These are phyloP conservation scores for Amorpha juglandis DNA, from an alignment of 2,888 invertebrate genomes.

Conservation along the genomic window DNA sequence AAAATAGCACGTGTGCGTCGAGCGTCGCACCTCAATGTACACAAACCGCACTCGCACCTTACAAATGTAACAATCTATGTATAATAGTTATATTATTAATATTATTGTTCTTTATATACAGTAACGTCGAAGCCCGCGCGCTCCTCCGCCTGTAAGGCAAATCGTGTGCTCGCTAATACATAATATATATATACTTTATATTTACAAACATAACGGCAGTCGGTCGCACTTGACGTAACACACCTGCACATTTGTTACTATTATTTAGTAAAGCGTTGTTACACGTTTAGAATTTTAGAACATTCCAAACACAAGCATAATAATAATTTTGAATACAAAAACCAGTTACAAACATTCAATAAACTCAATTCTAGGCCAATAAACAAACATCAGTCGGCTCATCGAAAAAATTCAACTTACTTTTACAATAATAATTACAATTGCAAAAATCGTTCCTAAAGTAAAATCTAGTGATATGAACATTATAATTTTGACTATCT, in stretches of 20 bases:
- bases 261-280: slow-evolving; percentile 68
- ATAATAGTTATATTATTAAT: slow-evolving; percentile 65
- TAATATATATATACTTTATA: slow-evolving; percentile 69
- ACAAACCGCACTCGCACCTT: slow-evolving; percentile 73
- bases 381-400: slow-evolving; percentile 66
- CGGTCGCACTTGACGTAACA: slow-evolving; percentile 61
- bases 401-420: slow-evolving; percentile 63
- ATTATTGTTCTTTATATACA: slow-evolving; percentile 81
- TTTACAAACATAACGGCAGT: slow-evolving; percentile 79
- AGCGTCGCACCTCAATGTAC: slow-evolving; percentile 64
- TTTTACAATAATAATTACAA: slow-evolving; percentile 55
- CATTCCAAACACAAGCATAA: slow-evolving; percentile 49
- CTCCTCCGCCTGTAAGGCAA: slow-evolving; percentile 68
- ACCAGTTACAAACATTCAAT: slow-evolving; percentile 53
- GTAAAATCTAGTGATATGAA: slow-evolving; percentile 84
- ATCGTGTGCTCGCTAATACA: slow-evolving; percentile 69
- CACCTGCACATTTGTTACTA: slow-evolving; percentile 64
- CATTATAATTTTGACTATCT: slow-evolving; percentile 82
- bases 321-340: slow-evolving; percentile 46
- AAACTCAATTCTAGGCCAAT: slow-evolving; percentile 71
- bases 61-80: slow-evolving; percentile 79
- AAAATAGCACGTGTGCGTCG: slow-evolving; percentile 72
- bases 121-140: slow-evolving; percentile 67
- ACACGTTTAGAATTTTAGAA: slow-evolving; percentile 63
- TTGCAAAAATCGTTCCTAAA: slow-evolving; percentile 73